Conservation (phyloP, 1,140 invertebrate species). For the Magallana ariakensis region DNA sequence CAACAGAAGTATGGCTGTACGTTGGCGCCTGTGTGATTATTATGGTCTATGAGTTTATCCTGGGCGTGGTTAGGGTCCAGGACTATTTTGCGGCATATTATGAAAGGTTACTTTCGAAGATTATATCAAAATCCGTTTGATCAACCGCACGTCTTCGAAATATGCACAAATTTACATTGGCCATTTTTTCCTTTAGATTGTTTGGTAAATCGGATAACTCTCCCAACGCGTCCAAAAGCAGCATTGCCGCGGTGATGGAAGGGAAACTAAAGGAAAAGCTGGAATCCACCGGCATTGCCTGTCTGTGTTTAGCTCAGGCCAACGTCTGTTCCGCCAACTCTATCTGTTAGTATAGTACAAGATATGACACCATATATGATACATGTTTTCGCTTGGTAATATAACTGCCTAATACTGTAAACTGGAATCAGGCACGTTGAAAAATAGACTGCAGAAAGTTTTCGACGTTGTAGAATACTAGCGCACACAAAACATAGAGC, state of each 20-base stretch:
- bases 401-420: too few relatives aligned
- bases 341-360: constrained; percentile 49
- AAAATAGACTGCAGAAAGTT: too few relatives aligned
- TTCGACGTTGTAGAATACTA: too few relatives aligned
- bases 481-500: too few relatives aligned
- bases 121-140: not conserved
- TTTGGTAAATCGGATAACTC: constrained; percentile 40
- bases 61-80: constrained; percentile 76
- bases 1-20: constrained; percentile 58
- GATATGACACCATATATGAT: not conserved
- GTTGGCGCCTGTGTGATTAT: constrained; percentile 64
- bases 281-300: constrained; percentile 76
- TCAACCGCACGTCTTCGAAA: not conserved
- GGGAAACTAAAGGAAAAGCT: constrained; percentile 78
- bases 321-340: constrained; percentile 45
- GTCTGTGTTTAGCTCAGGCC: constrained; percentile 70
- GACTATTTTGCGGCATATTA: constrained; percentile 76
- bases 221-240: constrained; percentile 19
- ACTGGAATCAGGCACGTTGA: too few relatives aligned
- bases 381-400: too few relatives aligned
- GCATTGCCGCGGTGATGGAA: constrained; percentile 74
- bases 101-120: too few relatives aligned
- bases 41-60: constrained; percentile 73
- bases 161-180: not conserved
- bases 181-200: not conserved